phyloP scores from a whole-genome alignment of 1,140 invertebrate genomes.

The Stratiolaelaps scimitus region DNA sequence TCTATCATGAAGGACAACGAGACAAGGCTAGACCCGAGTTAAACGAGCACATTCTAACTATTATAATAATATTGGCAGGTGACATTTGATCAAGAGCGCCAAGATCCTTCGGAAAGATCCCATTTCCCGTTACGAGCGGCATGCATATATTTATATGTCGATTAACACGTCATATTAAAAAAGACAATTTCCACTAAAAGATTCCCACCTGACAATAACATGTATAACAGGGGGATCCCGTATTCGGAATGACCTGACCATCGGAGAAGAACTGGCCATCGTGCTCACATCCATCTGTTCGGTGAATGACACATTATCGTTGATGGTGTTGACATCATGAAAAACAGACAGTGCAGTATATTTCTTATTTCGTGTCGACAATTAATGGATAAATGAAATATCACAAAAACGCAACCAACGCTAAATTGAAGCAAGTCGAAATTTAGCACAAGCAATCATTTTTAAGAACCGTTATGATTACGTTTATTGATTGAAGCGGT shows the following conservation, averaged over 20 bases:
- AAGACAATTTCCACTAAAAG: no score
- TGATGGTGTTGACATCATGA: constrained; percentile 5
- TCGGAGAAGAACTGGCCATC: constrained; percentile 58
- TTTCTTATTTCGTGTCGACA: neutral
- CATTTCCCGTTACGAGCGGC: no score
- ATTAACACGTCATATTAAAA: no score
- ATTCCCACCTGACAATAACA: constrained; percentile 60
- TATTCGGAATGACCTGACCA: constrained; percentile 54
- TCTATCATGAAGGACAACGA: no score
- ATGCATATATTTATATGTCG: no score
- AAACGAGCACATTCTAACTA: no score
- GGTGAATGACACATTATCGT: neutral
- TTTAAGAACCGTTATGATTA: no score
- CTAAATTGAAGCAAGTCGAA: neutral
- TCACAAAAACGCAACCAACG: neutral
- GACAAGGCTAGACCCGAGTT: no score
- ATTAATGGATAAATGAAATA: neutral
- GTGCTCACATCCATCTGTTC: constrained; percentile 55
- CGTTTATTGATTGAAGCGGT: no score
- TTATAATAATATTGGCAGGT: no score
- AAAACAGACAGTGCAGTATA: neutral
- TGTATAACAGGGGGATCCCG: constrained; percentile 54
- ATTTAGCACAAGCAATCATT: neutral
- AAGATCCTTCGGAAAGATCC: no score
- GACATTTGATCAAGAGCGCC: no score